Base-by-base conservation (phyloP, 2,113 vertebrate genomes). In the Poeciliopsis turrubarensis region DNA sequence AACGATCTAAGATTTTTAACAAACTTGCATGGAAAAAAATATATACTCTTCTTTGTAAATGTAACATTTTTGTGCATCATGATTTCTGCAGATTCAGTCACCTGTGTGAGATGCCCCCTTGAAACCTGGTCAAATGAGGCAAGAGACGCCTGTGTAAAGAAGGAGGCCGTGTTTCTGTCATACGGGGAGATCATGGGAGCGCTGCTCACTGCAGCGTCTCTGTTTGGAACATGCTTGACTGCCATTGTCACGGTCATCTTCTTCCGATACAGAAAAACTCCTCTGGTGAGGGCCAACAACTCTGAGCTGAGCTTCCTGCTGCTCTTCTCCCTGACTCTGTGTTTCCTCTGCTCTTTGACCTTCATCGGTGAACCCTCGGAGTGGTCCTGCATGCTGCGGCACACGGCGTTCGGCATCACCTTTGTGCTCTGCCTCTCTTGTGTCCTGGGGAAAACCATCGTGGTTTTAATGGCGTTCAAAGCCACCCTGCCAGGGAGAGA, bases 61-160 rank as follows among this genome's bases (percentile, higher is more conserved):
- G 5, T 44, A 41, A 94, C 13, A 27, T 27, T 6, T 11, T 10
- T 57, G 51, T 67, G 65, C 13, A 9, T 67, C 13, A 9, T 17
- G 5, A 44, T 67, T 27, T 70, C 87, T 80, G 11, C 81, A 94
- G 93, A 94, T 82, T 91, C 92, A 30, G 61, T 90, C 68, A 84
- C 79, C 34, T 94, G 92, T 84, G 5, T 78, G 27, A 62, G 65
- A 65, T 94, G 93, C 1, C 51, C 63, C 29, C 72, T 84, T 70
- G 92, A 92, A 2, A 93, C 86, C 77, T 94, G 93, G 93, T 84
- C 93, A 61, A 94, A 92, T 77, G 41, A 79, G 9, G 78, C 54
- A 70, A 90, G 86, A 64, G 85, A 93, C 66, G 25, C 62, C 14
- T 93, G 93, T 57, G 54, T 90, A 3, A 86, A 75, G 39, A 94